Conservation (phyloP, 2,113 vertebrate genomes). For the Spea bombifrons region DNA sequence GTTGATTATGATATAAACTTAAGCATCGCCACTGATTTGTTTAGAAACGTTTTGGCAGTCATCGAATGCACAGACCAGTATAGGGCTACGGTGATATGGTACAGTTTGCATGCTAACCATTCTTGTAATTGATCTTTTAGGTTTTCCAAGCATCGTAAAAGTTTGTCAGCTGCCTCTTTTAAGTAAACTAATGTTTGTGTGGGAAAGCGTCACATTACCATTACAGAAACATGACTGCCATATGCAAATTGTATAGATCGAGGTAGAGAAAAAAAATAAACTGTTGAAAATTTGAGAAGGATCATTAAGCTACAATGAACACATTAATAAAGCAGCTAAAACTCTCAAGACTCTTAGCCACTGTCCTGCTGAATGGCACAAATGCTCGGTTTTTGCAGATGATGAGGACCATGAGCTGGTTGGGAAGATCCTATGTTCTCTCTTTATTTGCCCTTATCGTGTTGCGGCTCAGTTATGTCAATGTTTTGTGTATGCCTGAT, state of each 20-base stretch:
- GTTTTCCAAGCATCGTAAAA: conserved; percentile 60
- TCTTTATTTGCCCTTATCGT: too few relatives aligned
- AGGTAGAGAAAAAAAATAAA: background rate
- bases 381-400: too few relatives aligned
- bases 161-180: conserved; percentile 67
- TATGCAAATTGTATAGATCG: conserved; percentile 34
- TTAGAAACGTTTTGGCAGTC: conserved; percentile 51
- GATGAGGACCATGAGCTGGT: too few relatives aligned
- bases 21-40: conserved; percentile 50
- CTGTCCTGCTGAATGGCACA: too few relatives aligned
- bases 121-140: conserved; percentile 70
- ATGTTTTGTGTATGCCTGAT: too few relatives aligned
- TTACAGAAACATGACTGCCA: conserved; percentile 26
- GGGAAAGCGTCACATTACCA: conserved; percentile 52
- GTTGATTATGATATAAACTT: conserved; percentile 51
- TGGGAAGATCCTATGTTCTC: too few relatives aligned
- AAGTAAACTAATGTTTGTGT: conserved; percentile 66
- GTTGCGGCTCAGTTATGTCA: too few relatives aligned
- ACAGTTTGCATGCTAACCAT: conserved; percentile 60
- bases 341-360: too few relatives aligned
- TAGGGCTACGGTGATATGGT: conserved; percentile 42
- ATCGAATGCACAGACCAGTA: conserved; percentile 38
- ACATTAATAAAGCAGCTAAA: too few relatives aligned
- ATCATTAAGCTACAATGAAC: too few relatives aligned
- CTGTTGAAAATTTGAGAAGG: too few relatives aligned